Conservation (phyloP, 2,888 invertebrate species). For the Listrodromus nycthemerus region DNA sequence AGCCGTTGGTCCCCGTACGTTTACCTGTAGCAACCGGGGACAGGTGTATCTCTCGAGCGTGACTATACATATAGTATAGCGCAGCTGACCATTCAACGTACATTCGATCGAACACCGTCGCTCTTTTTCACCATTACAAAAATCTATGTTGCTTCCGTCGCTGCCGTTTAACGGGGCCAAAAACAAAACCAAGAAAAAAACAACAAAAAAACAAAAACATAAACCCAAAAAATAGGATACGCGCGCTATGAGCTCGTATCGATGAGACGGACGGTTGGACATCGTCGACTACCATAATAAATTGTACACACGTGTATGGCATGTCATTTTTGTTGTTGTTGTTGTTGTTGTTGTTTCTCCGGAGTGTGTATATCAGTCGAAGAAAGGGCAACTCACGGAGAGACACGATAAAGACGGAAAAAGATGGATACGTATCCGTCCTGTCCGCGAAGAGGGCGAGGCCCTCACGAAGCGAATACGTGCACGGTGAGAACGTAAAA, state of each 20-base stretch:
- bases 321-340: constrained; percentile 52
- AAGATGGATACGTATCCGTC: constrained; percentile 67
- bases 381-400: constrained; percentile 49
- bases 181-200: too few species aligned
- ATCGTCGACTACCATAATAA: constrained; percentile 52
- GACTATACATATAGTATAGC: constrained; percentile 61
- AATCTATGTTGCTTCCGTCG: not conserved
- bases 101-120: not conserved
- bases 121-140: not conserved
- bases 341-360: constrained; percentile 25
- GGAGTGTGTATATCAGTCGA: constrained; percentile 57
- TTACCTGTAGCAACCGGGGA: constrained; percentile 33
- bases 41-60: constrained; percentile 61
- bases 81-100: constrained; percentile 54
- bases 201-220: too few species aligned
- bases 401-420: constrained; percentile 68
- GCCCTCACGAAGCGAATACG: constrained; percentile 74
- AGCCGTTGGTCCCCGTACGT: constrained; percentile 36
- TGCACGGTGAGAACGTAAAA: constrained; percentile 73
- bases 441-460: constrained; percentile 72
- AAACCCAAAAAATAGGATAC: not conserved
- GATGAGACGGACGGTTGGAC: constrained; percentile 55
- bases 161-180: too few species aligned
- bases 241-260: constrained; percentile 40
- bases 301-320: constrained; percentile 64